These are phyloP conservation scores for Spodoptera picta DNA, from an alignment of 2,888 invertebrate genomes.

Conservation along the genomic window DNA sequence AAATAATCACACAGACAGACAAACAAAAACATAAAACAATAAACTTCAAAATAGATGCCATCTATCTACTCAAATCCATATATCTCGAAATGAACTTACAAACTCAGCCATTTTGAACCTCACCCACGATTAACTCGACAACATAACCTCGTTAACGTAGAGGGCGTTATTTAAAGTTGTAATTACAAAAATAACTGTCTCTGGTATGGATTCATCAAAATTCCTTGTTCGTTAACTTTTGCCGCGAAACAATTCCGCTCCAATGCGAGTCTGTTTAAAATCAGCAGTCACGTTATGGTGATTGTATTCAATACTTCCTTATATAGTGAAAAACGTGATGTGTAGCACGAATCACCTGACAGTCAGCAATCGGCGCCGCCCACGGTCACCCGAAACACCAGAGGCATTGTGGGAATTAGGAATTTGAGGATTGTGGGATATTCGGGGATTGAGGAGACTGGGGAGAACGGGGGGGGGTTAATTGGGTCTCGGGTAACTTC, in stretches of 20 bases:
- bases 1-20: too few relatives aligned
- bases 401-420: too few relatives aligned
- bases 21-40: neutral
- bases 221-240: constrained; percentile 72
- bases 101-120: constrained; percentile 1
- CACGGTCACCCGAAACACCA: too few relatives aligned
- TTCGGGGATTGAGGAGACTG: too few relatives aligned
- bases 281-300: constrained; percentile 39
- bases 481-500: too few relatives aligned
- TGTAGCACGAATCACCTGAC: too few relatives aligned
- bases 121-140: constrained; percentile 23
- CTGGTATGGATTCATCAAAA: constrained; percentile 69
- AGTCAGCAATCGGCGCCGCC: too few relatives aligned
- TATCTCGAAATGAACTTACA: constrained; percentile 11
- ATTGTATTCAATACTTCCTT: constrained; percentile 24
- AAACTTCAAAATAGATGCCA: neutral
- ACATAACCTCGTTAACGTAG: constrained; percentile 53
- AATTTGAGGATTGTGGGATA: too few relatives aligned
- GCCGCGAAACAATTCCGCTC: constrained; percentile 65
- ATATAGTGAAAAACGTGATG: neutral
- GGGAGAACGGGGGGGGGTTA: too few relatives aligned
- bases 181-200: constrained; percentile 68
- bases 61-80: neutral
- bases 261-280: constrained; percentile 59
- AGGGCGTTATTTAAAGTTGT: constrained; percentile 55